Conservation (phyloP, 1,140 invertebrate genomes). For the Procambarus clarkii region DNA sequence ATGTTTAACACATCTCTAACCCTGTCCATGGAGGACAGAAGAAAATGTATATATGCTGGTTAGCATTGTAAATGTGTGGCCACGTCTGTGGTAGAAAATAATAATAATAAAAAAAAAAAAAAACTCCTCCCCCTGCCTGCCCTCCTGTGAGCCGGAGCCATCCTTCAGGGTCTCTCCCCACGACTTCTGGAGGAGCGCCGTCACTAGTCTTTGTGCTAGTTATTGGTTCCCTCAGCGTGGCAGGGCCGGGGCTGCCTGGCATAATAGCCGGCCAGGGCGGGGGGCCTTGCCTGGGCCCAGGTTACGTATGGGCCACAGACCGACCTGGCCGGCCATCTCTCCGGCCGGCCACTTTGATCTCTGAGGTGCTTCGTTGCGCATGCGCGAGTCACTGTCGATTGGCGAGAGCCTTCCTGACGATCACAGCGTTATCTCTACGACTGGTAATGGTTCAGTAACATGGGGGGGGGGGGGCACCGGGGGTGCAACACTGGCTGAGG, state of each 20-base stretch:
- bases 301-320: not conserved
- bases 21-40: too few relatives aligned
- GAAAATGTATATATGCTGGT: too few relatives aligned
- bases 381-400: not conserved
- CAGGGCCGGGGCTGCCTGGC: not conserved
- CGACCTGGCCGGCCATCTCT: not conserved
- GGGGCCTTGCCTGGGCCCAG: not conserved
- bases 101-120: too few relatives aligned
- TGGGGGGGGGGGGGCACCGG: too few relatives aligned
- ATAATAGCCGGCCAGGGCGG: constrained; percentile 13
- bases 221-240: constrained; percentile 25
- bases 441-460: too few relatives aligned
- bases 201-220: constrained; percentile 24
- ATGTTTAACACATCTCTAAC: too few relatives aligned
- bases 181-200: constrained; percentile 44
- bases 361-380: not conserved
- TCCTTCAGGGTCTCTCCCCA: constrained; percentile 33
- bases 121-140: not conserved
- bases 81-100: too few relatives aligned
- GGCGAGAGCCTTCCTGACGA: not conserved
- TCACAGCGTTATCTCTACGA: not conserved
- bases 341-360: constrained; percentile 13
- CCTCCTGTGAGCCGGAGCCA: not conserved
- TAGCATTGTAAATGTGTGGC: too few relatives aligned
- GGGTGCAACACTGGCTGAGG: not conserved